phyloP scores from a whole-genome alignment of 2,797 vertebrate species.

The Notolabrus celidotus region DNA sequence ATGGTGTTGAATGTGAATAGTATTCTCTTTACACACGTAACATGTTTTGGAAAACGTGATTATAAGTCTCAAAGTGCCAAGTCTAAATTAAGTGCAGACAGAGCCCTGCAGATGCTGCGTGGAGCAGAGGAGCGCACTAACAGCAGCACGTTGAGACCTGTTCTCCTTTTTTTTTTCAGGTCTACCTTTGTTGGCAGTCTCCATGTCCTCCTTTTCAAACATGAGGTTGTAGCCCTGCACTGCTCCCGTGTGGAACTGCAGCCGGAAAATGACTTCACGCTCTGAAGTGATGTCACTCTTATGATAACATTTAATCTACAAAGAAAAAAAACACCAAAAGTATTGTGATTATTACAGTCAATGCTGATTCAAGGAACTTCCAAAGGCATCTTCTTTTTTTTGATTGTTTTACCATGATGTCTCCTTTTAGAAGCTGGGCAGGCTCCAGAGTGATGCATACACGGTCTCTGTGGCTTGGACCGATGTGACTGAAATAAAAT shows the following conservation, averaged over 20 bases:
- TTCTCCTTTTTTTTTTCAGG: constrained; percentile 1
- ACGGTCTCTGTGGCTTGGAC: constrained; percentile 86
- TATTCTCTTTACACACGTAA: constrained; percentile 44
- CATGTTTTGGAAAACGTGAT: constrained; percentile 63
- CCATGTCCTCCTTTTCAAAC: constrained; percentile 94
- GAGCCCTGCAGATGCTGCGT: constrained; percentile 31
- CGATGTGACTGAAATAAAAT: constrained; percentile 82
- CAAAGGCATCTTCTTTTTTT: background rate
- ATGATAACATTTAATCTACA: constrained; percentile 95
- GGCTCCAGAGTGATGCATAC: constrained; percentile 91
- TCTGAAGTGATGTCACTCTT: constrained; percentile 88
- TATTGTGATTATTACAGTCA: background rate
- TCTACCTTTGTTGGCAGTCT: constrained; percentile 91
- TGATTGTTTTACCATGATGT: constrained; percentile 90
- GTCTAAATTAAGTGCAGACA: constrained; percentile 62
- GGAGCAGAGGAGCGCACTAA: constrained; percentile 41
- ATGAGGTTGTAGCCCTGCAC: constrained; percentile 89
- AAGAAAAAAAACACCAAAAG: constrained; percentile 13
- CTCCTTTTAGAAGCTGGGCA: constrained; percentile 95
- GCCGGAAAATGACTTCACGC: constrained; percentile 90
- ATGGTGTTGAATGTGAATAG: constrained; percentile 17
- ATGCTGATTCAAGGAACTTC: background rate
- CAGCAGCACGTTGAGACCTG: constrained; percentile 54
- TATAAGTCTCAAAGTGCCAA: constrained; percentile 52
- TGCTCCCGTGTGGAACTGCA: constrained; percentile 96